Evolutionary conservation across 2,113 vertebrate species (phyloP), one percentile per base, ranked within the genome.

Genomic region (Pica pica): DNA sequence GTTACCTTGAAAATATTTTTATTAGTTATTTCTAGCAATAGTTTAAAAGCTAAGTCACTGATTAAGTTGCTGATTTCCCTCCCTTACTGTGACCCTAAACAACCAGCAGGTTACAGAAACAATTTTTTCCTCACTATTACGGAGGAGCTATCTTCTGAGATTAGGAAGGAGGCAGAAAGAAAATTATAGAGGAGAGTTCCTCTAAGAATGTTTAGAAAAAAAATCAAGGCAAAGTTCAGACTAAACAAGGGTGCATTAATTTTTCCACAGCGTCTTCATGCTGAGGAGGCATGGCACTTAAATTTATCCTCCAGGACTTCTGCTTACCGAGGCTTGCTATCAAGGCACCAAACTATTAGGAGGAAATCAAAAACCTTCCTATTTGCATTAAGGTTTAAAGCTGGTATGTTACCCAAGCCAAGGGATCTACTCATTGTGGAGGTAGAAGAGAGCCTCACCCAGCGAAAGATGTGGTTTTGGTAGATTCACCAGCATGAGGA

Each of bases 211-310:
- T 79, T 87, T 73, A 81, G 33, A 33, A 37, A 92, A 86, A 83
- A 93, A 90, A 67, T 30, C 47, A 85, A 90, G 74, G 67, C 82
- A 30, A 92, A 82, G 60, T 83, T 88, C 85, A 96, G 67, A 92
- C 65, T 82, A 92, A 90, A 93, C 74, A 94, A 79, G 75, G 27
- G 8, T 60, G 47, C 27, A 47, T 82, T 93, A 79, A 52, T 55
- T 90, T 90, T 94, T 82, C 83, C 1, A 1, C 10, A 55, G 26
- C 0, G 5, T 23, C 30, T 79, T 87, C 50, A 22, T 11, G 37
- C 41, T 70, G 68, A 83, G 55, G n/a, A 83, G 64, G n/a, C 27
- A 86, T 3, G 28, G 37, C 39, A 55, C 57, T 68, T 67, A 35
- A 67, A 79, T 68, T 81, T 83, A 42, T 50, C 56, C 49, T 57